Percentiles rank a stretch among this genome's conserved stretches.
phyloP scores from a whole-genome alignment of 2,888 invertebrate genomes.

The Orthosia gothica region DNA sequence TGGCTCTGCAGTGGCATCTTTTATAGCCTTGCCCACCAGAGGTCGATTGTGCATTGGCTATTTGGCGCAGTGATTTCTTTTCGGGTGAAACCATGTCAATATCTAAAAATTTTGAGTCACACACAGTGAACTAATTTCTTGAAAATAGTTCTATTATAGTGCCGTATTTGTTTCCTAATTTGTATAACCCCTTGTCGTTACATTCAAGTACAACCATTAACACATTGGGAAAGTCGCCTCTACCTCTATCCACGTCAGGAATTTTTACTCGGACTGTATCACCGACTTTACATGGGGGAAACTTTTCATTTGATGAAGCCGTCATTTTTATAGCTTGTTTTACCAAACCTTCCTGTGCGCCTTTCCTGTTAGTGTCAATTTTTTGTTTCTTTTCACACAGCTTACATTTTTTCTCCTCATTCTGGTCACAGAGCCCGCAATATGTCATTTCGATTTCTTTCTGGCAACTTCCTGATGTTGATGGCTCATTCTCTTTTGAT shows the following conservation, averaged over 20 bases:
- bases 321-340: constrained; percentile 35
- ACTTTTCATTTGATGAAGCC: constrained; percentile 53
- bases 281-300: constrained; percentile 58
- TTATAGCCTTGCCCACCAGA: neutral
- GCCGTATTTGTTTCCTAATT: constrained; percentile 48
- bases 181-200: constrained; percentile 46
- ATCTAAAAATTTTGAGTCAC: constrained; percentile 56
- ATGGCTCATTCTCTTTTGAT: too few relatives aligned
- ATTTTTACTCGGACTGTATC: constrained; percentile 65
- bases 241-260: constrained; percentile 62
- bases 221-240: constrained; percentile 61
- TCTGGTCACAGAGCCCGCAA: constrained; percentile 20
- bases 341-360: constrained; percentile 7
- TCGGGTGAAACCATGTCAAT: constrained; percentile 3
- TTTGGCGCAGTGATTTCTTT: constrained; percentile 3
- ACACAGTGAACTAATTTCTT: constrained; percentile 63
- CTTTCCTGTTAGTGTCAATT: neutral
- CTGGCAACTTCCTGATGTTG: constrained; percentile 17
- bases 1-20: constrained; percentile 11
- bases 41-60: neutral
- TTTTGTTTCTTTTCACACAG: constrained; percentile 15
- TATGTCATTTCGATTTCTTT: constrained; percentile 17
- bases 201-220: constrained; percentile 43
- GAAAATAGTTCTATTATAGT: constrained; percentile 61
- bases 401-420: constrained; percentile 26